A percentile compares a stretch with the other conserved stretches of the same genome.
phyloP scores from a whole-genome alignment of 2,113 vertebrate genomes.

The Prochilodus magdalenae region DNA sequence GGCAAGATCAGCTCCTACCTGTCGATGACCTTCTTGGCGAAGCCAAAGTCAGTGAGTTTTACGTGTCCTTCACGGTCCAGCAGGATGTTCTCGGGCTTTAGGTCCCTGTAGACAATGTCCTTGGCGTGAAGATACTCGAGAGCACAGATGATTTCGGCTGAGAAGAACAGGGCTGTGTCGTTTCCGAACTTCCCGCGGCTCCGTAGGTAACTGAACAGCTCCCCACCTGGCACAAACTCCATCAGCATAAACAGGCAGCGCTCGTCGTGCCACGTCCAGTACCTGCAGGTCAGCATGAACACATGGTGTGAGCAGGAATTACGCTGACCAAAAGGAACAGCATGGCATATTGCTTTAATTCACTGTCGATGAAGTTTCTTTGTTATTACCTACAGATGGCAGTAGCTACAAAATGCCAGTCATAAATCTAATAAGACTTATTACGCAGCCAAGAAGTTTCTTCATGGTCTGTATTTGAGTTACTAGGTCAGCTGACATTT shows the following conservation, averaged over 20 bases:
- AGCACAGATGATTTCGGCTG: conserved; percentile 79
- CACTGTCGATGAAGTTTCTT: no score
- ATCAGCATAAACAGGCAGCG: conserved; percentile 83
- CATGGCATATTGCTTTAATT: no score
- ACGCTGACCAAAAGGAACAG: no score
- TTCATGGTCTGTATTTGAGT: no score
- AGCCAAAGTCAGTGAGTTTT: conserved; percentile 85
- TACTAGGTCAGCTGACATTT: no score
- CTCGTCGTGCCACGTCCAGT: conserved; percentile 82
- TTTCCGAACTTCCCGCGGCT: conserved; percentile 80
- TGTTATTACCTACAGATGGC: no score
- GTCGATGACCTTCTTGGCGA: conserved; percentile 57
- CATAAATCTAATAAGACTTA: no score
- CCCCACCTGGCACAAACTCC: conserved; percentile 83
- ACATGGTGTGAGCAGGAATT: neutral
- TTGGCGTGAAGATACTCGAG: conserved; percentile 82
- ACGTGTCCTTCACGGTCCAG: conserved; percentile 83
- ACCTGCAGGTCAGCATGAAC: conserved; percentile 64
- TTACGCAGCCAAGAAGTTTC: no score
- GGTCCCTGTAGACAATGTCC: conserved; percentile 83
- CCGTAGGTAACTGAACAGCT: conserved; percentile 83
- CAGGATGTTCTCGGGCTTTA: conserved; percentile 85
- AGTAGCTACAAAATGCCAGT: no score
- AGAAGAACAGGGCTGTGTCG: conserved; percentile 78
- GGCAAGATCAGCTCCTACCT: conserved; percentile 19